Base-by-base conservation (phyloP, 2,797 vertebrate genomes). In the Ptychobarbus kaznakovi region DNA sequence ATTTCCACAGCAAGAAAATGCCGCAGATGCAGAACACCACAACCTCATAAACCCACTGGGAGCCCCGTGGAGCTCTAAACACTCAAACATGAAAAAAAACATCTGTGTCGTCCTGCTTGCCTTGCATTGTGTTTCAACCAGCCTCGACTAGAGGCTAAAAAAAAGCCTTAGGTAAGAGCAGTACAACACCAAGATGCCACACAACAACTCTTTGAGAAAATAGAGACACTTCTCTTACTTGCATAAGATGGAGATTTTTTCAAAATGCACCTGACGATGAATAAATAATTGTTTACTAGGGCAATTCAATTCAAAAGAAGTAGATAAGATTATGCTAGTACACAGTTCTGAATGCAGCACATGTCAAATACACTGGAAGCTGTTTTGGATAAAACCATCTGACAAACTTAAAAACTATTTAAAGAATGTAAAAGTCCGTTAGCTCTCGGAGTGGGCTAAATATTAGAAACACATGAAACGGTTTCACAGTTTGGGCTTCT, bases 11-110 rank as follows among this genome's bases (percentile, higher is more conserved):
- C 78, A 85, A 61, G 77, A 85, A 87, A 87, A 74, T 44, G 83
- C 85, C 83, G 81, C 83, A 89, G 79, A 61, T 87, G 90, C 88
- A 89, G 72, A 90, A 90, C 25, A 53, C 38, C 40, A 87, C 65
- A 73, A 53, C 42, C 78, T 69, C 56, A 76, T 82, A 87, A 86
- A 28, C 84, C 82, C 86, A 83, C 42, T n/a, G 51, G 87, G 86
- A 81, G 61, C 76, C 79, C 63, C 38, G 63, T 78, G 13, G 49
- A 76, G 77, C 56, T 58, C 87, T 77, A 68, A 87, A 85, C 38
- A 44, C 46, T 68, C 40, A 42, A 63, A 70, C 53, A 38, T 9
- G 63, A 35, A 35, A 58, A 82, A 44, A 82, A 38, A 69, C 16
- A 76, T 35, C 70, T 75, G 68, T 35, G n/a, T 61, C 8, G n/a